Conservation (phyloP, 2,797 vertebrate species). For the Ispidina picta region DNA sequence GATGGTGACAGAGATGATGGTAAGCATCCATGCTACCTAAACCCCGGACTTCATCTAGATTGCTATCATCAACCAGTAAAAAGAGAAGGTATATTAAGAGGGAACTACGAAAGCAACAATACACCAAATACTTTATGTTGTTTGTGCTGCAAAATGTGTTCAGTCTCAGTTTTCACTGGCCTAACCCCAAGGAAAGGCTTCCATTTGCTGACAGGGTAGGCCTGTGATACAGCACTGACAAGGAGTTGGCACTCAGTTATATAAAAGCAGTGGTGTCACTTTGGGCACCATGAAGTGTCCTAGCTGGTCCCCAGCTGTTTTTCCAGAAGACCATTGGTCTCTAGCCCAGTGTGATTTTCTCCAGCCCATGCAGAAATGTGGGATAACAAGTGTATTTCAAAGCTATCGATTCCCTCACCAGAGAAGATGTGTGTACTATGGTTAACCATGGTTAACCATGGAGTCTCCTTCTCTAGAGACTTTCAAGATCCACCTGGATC, state of each 20-base stretch:
- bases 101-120: neutral
- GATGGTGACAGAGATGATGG: neutral
- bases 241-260: neutral
- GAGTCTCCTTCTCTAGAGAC: too few species aligned
- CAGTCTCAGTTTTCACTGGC: neutral
- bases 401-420: neutral
- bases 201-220: neutral
- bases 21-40: rapidly evolving
- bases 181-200: neutral
- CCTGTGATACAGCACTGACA: neutral
- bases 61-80: neutral
- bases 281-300: neutral
- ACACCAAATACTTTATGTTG: neutral
- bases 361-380: neutral
- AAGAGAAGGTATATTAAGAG: neutral
- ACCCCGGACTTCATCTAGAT: neutral
- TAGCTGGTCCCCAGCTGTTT: neutral
- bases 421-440: rapidly evolving
- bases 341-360: neutral
- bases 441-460: neutral
- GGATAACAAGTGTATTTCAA: neutral
- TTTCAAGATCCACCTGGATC: too few species aligned
- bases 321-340: neutral
- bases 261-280: neutral
- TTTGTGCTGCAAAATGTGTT: neutral